Evolutionary conservation across 2,888 invertebrate species (phyloP).

Genomic region (Galerucella calmariensis): DNA sequence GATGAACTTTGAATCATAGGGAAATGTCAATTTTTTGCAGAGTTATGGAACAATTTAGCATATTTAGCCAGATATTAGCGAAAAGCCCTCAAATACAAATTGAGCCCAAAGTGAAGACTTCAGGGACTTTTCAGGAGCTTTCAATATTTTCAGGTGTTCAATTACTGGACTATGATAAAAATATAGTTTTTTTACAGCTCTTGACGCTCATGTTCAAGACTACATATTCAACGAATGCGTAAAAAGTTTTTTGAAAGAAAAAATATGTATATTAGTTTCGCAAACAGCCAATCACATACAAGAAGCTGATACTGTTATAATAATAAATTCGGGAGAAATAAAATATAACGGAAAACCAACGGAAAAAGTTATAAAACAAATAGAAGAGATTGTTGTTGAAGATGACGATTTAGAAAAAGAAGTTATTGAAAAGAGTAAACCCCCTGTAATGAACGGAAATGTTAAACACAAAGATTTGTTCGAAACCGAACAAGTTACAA

Average conservation of each 20-base stretch:
- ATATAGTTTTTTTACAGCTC: slow-evolving; percentile 66
- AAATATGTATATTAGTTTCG: slow-evolving; percentile 79
- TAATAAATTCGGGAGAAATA: slow-evolving; percentile 65
- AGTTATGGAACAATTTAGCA: too few relatives aligned
- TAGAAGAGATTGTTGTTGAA: slow-evolving; percentile 69
- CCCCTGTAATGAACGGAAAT: slow-evolving; percentile 53
- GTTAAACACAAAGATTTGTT: slow-evolving; percentile 52
- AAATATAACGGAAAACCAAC: slow-evolving; percentile 74
- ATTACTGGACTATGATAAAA: not conserved
- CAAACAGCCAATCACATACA: slow-evolving; percentile 74
- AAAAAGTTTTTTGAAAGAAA: slow-evolving; percentile 69
- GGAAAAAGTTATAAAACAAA: slow-evolving; percentile 76
- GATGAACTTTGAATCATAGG: too few relatives aligned
- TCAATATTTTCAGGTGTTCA: too few relatives aligned
- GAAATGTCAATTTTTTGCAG: too few relatives aligned
- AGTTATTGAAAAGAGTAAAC: slow-evolving; percentile 62
- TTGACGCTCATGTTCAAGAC: slow-evolving; percentile 87
- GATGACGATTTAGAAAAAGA: slow-evolving; percentile 48
- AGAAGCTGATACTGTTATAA: slow-evolving; percentile 58
- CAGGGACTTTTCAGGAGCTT: too few relatives aligned
- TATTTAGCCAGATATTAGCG: too few relatives aligned
- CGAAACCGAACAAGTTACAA: slow-evolving; percentile 34
- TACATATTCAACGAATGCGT: slow-evolving; percentile 86
- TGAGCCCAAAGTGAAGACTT: too few relatives aligned
- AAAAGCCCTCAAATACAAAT: too few relatives aligned